phyloP scores from a whole-genome alignment of 2,113 vertebrate species.

The Phocoena sinus region DNA sequence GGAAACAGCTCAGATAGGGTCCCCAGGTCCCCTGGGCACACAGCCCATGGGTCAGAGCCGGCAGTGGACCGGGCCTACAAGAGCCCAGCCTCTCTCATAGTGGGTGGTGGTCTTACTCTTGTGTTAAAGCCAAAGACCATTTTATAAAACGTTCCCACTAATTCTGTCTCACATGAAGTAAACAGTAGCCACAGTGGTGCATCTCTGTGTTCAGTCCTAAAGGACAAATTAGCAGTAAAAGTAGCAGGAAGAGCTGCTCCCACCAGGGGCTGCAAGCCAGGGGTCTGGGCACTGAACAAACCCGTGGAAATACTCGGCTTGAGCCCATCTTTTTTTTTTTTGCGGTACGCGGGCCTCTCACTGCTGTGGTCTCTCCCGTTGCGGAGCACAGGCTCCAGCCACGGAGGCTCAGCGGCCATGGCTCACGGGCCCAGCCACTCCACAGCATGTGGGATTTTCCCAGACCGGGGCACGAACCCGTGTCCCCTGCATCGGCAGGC shows the following conservation, averaged over 20 bases:
- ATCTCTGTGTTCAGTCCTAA: neutral
- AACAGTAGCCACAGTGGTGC: neutral
- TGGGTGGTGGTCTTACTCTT: neutral
- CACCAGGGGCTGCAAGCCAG: neutral
- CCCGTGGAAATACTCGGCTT: accelerated
- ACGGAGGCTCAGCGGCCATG: too few relatives aligned
- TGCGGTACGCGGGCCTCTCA: too few relatives aligned
- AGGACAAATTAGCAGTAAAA: too few relatives aligned
- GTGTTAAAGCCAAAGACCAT: neutral
- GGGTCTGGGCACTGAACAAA: neutral
- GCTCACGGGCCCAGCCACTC: too few relatives aligned
- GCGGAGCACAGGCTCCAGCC: too few relatives aligned
- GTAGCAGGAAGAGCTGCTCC: neutral
- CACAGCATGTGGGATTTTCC: too few relatives aligned
- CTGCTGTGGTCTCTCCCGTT: too few relatives aligned
- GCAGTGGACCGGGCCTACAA: neutral
- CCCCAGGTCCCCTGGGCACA: neutral
- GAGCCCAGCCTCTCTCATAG: neutral
- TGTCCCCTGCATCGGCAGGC: too few relatives aligned
- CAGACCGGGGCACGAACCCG: too few relatives aligned
- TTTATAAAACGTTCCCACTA: neutral
- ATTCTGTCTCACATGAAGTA: accelerated
- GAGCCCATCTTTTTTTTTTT: too few relatives aligned
- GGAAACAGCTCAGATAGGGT: accelerated
- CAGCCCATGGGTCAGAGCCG: neutral